Percentiles rank a stretch among this genome's conserved stretches.
phyloP scores from a whole-genome alignment of 2,113 vertebrate genomes.

The Eleginops maclovinus region DNA sequence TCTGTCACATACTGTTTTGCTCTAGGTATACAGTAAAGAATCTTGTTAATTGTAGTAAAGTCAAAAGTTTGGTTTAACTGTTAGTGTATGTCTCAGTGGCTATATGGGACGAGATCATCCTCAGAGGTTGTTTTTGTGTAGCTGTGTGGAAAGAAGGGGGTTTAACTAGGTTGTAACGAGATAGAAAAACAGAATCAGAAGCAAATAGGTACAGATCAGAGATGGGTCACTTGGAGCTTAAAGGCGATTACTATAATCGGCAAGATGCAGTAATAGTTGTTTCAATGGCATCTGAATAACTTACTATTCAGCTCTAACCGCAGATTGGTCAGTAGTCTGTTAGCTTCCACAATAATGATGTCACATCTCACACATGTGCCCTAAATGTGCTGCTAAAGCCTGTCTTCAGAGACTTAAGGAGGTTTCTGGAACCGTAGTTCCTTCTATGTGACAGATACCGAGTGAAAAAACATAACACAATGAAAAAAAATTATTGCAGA shows the following conservation, averaged over 20 bases:
- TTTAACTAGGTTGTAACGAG: conserved; percentile 63
- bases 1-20: conserved; percentile 83
- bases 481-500: conserved; percentile 76
- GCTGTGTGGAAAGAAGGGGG: conserved; percentile 64
- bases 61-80: conserved; percentile 77
- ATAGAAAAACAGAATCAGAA: conserved; percentile 70
- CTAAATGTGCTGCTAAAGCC: conserved; percentile 68
- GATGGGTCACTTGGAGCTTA: conserved; percentile 59
- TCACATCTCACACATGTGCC: conserved; percentile 64
- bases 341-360: conserved; percentile 54
- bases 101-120: conserved; percentile 75
- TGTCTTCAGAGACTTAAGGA: conserved; percentile 35
- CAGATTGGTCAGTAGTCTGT: conserved; percentile 53
- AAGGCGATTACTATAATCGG: conserved; percentile 57
- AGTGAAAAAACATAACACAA: conserved; percentile 62
- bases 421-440: conserved; percentile 44
- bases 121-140: conserved; percentile 69
- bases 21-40: conserved; percentile 83
- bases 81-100: conserved; percentile 72
- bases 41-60: conserved; percentile 79
- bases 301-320: conserved; percentile 69
- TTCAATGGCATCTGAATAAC: conserved; percentile 57
- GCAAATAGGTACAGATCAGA: conserved; percentile 66
- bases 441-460: conserved; percentile 42
- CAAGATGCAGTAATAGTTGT: conserved; percentile 60